Evolutionary conservation across 1,140 invertebrate species (phyloP).

Genomic region (Drosophila pseudoananassae): DNA sequence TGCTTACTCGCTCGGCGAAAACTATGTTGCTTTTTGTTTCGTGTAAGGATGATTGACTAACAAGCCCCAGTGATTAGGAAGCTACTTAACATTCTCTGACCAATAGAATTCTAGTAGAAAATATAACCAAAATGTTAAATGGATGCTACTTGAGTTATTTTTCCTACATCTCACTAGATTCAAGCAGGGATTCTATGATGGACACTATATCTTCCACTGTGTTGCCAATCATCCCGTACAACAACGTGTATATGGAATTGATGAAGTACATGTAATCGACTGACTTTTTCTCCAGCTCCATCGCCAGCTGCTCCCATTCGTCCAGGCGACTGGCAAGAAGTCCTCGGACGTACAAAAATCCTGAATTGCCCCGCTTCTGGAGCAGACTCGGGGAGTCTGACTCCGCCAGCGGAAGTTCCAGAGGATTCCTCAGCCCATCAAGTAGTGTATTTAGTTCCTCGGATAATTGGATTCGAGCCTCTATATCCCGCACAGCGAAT

Average conservation of each 20-base stretch:
- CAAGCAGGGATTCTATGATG: conserved; percentile 62
- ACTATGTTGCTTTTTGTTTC: background rate
- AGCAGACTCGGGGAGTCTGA: conserved; percentile 4
- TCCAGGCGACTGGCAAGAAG: conserved; percentile 51
- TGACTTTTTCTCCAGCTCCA: background rate
- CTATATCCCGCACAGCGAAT: background rate
- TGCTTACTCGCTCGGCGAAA: background rate
- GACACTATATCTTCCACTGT: conserved; percentile 64
- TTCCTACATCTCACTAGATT: conserved; percentile 12
- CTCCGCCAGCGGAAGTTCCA: background rate
- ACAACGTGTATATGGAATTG: conserved; percentile 52
- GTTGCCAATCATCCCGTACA: conserved; percentile 49
- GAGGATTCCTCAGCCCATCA: conserved; percentile 4
- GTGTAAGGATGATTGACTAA: background rate
- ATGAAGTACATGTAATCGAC: conserved; percentile 17
- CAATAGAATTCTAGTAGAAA: no score
- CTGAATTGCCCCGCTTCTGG: conserved; percentile 18
- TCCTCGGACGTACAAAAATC: conserved; percentile 59
- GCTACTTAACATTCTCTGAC: no score
- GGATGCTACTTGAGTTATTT: background rate
- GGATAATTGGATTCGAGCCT: conserved; percentile 33
- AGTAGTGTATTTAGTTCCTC: conserved; percentile 34
- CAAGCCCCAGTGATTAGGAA: no score
- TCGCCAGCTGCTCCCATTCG: conserved; percentile 50
- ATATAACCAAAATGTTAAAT: background rate